These are phyloP conservation scores for Procambarus clarkii DNA, from an alignment of 1,140 invertebrate species.

Conservation along the genomic window DNA sequence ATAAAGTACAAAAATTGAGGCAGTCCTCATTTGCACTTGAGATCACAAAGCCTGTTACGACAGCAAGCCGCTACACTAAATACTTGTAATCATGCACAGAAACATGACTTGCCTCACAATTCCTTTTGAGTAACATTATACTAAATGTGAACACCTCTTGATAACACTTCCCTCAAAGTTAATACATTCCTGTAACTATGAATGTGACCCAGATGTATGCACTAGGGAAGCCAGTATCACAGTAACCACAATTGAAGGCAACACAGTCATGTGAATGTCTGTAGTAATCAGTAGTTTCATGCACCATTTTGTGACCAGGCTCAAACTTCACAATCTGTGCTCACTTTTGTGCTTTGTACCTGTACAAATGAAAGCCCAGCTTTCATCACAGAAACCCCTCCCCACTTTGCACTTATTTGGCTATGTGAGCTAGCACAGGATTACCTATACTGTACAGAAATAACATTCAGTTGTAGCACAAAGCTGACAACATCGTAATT, in stretches of 20 bases:
- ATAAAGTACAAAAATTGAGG: conserved; percentile 50
- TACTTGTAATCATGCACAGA: background rate
- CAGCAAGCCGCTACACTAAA: conserved; percentile 32
- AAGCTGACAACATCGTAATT: conserved; percentile 5
- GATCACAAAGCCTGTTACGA: conserved; percentile 66
- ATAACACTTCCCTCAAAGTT: background rate
- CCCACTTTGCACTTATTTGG: conserved; percentile 37
- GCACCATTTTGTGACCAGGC: conserved; percentile 57
- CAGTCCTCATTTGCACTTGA: conserved; percentile 51
- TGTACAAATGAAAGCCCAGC: conserved; percentile 5
- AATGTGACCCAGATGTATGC: conserved; percentile 3
- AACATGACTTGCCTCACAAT: background rate
- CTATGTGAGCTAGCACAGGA: conserved; percentile 33
- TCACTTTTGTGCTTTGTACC: conserved; percentile 58
- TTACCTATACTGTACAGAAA: background rate
- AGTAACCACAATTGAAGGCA: conserved; percentile 11
- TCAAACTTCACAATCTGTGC: conserved; percentile 47
- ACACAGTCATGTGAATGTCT: background rate
- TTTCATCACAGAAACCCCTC: conserved; percentile 37
- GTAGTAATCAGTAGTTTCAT: conserved; percentile 3
- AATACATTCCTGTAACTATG: background rate
- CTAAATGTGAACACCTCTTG: background rate
- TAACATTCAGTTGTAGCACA: conserved; percentile 22
- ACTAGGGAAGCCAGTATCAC: conserved; percentile 48
- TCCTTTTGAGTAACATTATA: background rate